Evolutionary conservation across 92 coral and sea anemone species (phyloP), one percentile per base, ranked within the genome.

Genomic region (Galaxea fascicularis): DNA sequence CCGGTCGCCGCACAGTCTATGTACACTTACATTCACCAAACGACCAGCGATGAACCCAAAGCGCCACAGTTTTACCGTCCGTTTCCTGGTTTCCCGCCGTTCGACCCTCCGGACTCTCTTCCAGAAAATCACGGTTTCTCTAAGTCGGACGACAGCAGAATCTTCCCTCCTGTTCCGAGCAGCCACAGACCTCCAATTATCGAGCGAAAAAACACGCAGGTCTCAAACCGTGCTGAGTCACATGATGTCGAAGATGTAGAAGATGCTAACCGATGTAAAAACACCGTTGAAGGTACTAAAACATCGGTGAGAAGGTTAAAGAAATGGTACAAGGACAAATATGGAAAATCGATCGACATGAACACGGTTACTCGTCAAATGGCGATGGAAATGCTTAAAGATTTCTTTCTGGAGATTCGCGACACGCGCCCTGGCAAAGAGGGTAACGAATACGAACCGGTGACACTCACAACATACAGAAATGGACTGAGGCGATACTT

Each of bases 371-470:
- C 93, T 79, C 91, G 95, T 67, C 92, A 90, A 72, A 81, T 93
- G 92, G 99, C 99, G 39, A 92, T 94, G 31, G 93, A 95, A 49
- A 88, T 97, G 69, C 95, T 97, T 10, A 97, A 97, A 76, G 99
- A 97, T 79, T 97, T 97, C 87, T 97, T 97, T 77, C 95, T 97
- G 71, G 98, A 97, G 91, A 97, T 97, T 49, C 98, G 99, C 86
- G 99, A 97, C 78, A 97, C 99, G 14, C 90, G 99, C 58, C 99
- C 99, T 1, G 99, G 99, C 79, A 97, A 97, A 79, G 99, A 97
- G 73, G 99, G 99, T 52, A 97, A 97, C 91, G 99, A 97, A 26
- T 97, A 97, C 84, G 99, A 97, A 49, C 99, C 99, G 5, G 99
- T 97, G 7, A 97, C 99, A 22, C 93, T 97, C 44, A 97, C 99